phyloP scores from a whole-genome alignment of 1,140 invertebrate species.

The Sinella curviseta region DNA sequence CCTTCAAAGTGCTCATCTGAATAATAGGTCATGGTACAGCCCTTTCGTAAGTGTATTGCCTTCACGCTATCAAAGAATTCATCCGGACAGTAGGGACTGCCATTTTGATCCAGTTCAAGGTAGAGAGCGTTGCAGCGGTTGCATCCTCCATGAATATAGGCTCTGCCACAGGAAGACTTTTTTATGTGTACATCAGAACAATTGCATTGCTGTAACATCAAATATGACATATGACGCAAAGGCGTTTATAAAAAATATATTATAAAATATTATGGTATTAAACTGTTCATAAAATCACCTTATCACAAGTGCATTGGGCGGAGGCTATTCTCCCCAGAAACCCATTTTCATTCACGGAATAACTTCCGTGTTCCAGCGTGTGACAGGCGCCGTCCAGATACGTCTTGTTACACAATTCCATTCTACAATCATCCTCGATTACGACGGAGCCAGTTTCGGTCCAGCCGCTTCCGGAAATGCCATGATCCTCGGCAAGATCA shows the following conservation, averaged over 20 bases:
- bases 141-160: constrained; percentile 61
- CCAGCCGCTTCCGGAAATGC: no score
- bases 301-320: background rate
- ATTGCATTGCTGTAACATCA: background rate
- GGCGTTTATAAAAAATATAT: no score
- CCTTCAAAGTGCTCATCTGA: background rate
- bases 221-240: no score
- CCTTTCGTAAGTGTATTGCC: background rate
- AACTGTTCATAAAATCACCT: background rate
- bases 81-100: background rate
- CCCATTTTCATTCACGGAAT: background rate
- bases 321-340: background rate
- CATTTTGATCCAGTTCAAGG: background rate
- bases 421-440: background rate
- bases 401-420: background rate
- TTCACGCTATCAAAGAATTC: background rate
- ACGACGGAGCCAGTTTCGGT: background rate
- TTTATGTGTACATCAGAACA: background rate
- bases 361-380: background rate
- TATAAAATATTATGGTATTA: background rate
- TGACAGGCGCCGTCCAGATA: background rate
- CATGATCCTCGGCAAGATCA: no score
- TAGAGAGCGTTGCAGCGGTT: background rate
- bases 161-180: background rate
- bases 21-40: background rate